Percentiles rank a stretch among this genome's conserved stretches.
Evolutionary conservation across 2,113 vertebrate genomes (phyloP).

Genomic region (Corapipo altera): DNA sequence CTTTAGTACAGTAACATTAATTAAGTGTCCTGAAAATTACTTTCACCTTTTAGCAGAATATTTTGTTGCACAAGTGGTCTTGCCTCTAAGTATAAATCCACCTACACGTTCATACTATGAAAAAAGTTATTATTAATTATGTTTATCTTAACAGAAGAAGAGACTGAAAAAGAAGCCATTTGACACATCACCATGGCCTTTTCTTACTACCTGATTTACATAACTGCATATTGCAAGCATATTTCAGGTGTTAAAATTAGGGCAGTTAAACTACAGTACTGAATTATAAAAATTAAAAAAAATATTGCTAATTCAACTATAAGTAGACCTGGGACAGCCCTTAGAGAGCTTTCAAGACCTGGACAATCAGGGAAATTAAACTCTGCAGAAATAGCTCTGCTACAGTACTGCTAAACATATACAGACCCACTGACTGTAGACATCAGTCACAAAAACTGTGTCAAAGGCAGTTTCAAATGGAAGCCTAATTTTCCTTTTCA

Average conservation of each 20-base stretch:
- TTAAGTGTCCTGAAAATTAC: background rate
- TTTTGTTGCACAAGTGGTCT: background rate
- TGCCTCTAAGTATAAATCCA: background rate
- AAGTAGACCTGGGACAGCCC: background rate
- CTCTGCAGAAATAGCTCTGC: background rate
- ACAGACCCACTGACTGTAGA: background rate
- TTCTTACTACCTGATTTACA: background rate
- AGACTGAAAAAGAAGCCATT: background rate
- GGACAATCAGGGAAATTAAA: background rate
- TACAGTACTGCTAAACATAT: background rate
- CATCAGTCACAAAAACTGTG: background rate
- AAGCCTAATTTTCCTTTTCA: slow-evolving; percentile 26
- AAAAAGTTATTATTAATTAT: background rate
- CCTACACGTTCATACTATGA: too few species aligned
- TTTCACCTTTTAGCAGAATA: background rate
- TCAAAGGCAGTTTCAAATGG: slow-evolving; percentile 1
- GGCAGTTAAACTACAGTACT: background rate
- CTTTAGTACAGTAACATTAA: background rate
- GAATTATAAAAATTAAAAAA: background rate
- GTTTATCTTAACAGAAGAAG: background rate
- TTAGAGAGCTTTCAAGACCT: background rate
- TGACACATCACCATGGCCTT: background rate
- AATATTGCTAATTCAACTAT: background rate
- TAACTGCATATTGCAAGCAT: background rate
- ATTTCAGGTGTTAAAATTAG: background rate